Evolutionary conservation across 2,888 invertebrate species (phyloP).

Genomic region (Mythimna loreyi): DNA sequence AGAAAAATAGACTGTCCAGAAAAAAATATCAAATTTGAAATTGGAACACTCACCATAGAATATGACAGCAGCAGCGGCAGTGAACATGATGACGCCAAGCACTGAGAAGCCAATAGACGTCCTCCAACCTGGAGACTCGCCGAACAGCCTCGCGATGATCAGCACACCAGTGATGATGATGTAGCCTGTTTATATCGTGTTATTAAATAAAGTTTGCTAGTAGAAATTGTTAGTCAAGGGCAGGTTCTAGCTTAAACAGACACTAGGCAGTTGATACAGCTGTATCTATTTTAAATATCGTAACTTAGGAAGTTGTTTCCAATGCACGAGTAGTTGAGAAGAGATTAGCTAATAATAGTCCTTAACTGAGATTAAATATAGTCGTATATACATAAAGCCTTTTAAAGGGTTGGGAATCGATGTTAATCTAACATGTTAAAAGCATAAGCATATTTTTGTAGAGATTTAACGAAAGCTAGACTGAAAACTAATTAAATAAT

Average conservation of each 20-base stretch:
- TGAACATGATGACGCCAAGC: constrained; percentile 91
- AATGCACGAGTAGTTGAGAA: background rate
- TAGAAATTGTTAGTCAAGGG: background rate
- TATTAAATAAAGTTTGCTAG: background rate
- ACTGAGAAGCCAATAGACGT: constrained; percentile 92
- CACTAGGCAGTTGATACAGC: too few species aligned
- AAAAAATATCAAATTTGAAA: background rate
- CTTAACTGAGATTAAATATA: background rate
- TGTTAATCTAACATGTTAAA: background rate
- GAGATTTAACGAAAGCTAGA: background rate
- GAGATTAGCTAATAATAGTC: background rate
- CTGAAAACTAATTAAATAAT: background rate
- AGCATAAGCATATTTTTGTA: background rate
- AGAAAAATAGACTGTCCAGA: too few species aligned
- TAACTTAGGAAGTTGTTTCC: too few species aligned
- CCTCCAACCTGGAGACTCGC: constrained; percentile 92
- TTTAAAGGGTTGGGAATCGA: background rate
- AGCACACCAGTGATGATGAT: constrained; percentile 92
- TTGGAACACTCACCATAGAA: constrained; percentile 85
- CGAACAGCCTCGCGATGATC: constrained; percentile 91
- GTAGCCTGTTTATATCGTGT: constrained; percentile 83
- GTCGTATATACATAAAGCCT: too few species aligned
- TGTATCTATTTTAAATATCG: too few species aligned
- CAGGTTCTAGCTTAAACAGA: background rate
- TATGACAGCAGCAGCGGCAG: constrained; percentile 92